Conservation (phyloP, 2,888 invertebrate species). For the Leptinotarsa rubiginosa region DNA sequence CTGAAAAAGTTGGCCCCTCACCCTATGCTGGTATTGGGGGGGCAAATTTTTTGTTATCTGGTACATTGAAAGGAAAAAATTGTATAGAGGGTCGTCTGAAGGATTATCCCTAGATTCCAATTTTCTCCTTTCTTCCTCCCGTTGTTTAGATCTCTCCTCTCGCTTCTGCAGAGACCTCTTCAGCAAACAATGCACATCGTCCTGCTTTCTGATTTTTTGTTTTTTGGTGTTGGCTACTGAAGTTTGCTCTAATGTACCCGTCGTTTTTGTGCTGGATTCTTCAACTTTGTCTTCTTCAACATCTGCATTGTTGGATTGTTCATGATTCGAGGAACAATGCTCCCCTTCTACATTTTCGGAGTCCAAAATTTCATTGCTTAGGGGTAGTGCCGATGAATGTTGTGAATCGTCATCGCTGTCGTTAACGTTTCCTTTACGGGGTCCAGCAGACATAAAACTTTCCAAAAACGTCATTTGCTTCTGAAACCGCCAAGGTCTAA, state of each 20-base stretch:
- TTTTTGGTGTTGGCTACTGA: too few species aligned
- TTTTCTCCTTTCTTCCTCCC: constrained; percentile 22
- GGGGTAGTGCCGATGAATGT: constrained; percentile 9
- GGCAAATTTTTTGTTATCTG: constrained; percentile 22
- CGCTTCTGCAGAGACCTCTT: constrained; percentile 26
- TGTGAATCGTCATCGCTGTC: constrained; percentile 28
- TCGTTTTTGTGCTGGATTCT: constrained; percentile 8
- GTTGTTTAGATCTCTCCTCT: constrained; percentile 22
- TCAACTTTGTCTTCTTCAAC: neutral
- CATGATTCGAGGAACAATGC: neutral
- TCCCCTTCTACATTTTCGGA: neutral
- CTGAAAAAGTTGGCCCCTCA: constrained; percentile 22
- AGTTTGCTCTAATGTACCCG: too few species aligned
- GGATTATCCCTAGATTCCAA: constrained; percentile 18
- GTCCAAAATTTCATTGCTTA: constrained; percentile 12
- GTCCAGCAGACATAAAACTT: constrained; percentile 34
- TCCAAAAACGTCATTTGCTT: constrained; percentile 42
- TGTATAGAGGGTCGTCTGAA: constrained; percentile 20
- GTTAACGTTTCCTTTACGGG: constrained; percentile 26
- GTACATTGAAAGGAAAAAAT: constrained; percentile 26
- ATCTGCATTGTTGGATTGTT: constrained; percentile 23
- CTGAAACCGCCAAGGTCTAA: constrained; percentile 35
- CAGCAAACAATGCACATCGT: constrained; percentile 22
- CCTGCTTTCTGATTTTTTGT: constrained; percentile 12
- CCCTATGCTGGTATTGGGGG: constrained; percentile 19